phyloP scores from a whole-genome alignment of 2,888 invertebrate species.

The Sycophila texana region DNA sequence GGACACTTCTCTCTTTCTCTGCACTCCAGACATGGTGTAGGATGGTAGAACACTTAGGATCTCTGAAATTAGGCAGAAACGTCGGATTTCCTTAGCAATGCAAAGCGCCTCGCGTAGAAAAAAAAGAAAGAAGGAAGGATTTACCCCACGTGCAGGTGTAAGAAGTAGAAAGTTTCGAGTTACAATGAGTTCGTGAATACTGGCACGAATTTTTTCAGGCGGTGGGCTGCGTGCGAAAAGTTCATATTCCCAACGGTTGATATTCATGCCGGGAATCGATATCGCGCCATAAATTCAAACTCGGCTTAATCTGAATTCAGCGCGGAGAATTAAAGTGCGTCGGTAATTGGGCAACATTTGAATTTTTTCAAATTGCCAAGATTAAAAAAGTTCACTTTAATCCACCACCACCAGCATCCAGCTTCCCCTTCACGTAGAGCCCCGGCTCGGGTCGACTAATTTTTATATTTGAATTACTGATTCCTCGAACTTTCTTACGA shows the following conservation, averaged over 20 bases:
- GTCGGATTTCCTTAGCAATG: slow-evolving; percentile 48
- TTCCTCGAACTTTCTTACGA: neutral
- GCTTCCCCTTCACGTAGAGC: no score
- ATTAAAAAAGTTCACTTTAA: slow-evolving; percentile 32
- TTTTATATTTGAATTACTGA: slow-evolving; percentile 8
- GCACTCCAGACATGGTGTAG: neutral
- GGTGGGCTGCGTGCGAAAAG: slow-evolving; percentile 2
- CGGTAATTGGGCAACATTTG: slow-evolving; percentile 41
- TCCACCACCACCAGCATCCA: neutral
- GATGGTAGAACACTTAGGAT: neutral
- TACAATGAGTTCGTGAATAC: slow-evolving; percentile 31
- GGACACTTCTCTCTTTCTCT: slow-evolving; percentile 6
- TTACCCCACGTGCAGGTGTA: neutral
- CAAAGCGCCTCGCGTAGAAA: slow-evolving; percentile 37
- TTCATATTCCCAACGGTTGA: slow-evolving; percentile 39
- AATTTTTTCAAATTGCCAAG: slow-evolving; percentile 26
- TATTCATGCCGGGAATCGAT: slow-evolving; percentile 41
- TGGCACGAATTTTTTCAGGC: slow-evolving; percentile 1
- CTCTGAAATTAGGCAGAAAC: slow-evolving; percentile 44
- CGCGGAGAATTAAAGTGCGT: slow-evolving; percentile 11
- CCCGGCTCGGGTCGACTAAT: neutral
- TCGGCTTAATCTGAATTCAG: slow-evolving; percentile 34
- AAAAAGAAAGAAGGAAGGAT: neutral
- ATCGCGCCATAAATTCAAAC: slow-evolving; percentile 24
- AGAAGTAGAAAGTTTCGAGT: slow-evolving; percentile 25